A percentile compares a stretch with the other conserved stretches of the same genome.
These are phyloP conservation scores for Drosophila aff. DNA, from an alignment of 1,140 invertebrate genomes.

Conservation along the genomic window DNA sequence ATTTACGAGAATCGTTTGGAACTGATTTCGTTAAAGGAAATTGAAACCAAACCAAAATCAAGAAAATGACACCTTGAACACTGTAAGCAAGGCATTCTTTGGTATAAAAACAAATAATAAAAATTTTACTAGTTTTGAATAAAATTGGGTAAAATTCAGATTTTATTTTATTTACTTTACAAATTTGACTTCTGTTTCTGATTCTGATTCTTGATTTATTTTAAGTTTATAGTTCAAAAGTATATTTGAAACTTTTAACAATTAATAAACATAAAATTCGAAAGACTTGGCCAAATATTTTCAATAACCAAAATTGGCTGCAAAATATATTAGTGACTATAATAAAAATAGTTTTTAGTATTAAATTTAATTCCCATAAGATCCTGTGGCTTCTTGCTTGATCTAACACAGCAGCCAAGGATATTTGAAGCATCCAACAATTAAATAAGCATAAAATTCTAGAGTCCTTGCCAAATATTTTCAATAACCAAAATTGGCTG, in stretches of 20 bases:
- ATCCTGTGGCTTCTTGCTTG: too few relatives aligned
- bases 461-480: conserved; percentile 67
- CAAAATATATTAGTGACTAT: too few relatives aligned
- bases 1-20: background rate
- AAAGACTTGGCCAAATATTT: too few relatives aligned
- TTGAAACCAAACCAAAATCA: background rate
- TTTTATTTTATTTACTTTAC: background rate
- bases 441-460: conserved; percentile 78
- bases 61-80: background rate
- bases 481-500: conserved; percentile 56
- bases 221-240: too few relatives aligned
- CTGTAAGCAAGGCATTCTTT: background rate
- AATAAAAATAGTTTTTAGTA: too few relatives aligned
- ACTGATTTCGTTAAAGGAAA: background rate
- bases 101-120: background rate
- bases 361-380: too few relatives aligned
- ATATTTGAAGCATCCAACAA: conserved; percentile 20
- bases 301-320: too few relatives aligned
- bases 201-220: too few relatives aligned
- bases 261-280: too few relatives aligned
- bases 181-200: background rate
- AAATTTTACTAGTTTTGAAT: background rate
- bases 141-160: too few relatives aligned
- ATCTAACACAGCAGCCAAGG: background rate
- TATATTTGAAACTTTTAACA: too few relatives aligned